phyloP scores from a whole-genome alignment of 2,797 vertebrate species.

The Aphelocoma californica region DNA sequence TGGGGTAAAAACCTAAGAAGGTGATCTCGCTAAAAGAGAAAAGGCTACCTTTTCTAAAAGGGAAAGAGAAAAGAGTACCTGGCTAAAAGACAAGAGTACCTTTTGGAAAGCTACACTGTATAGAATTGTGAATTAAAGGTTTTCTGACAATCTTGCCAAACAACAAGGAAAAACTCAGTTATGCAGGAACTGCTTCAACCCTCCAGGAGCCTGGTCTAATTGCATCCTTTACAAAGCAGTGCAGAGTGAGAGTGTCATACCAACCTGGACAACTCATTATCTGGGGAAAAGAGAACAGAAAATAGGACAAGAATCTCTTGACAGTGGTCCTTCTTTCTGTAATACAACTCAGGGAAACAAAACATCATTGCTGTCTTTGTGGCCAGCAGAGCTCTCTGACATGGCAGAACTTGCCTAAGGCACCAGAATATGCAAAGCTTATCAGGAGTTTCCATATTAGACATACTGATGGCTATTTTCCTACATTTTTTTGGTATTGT shows the following conservation, averaged over 20 bases:
- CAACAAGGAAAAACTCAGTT: neutral
- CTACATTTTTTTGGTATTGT: neutral
- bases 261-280: neutral
- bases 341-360: neutral
- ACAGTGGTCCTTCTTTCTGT: neutral
- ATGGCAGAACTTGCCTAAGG: neutral
- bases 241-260: neutral
- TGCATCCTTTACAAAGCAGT: neutral
- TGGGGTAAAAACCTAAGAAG: neutral
- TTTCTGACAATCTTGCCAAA: neutral
- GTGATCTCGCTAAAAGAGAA: neutral
- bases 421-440: neutral
- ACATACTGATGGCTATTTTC: neutral
- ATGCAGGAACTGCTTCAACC: neutral
- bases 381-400: neutral
- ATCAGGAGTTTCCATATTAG: neutral
- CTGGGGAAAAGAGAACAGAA: neutral
- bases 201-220: slow-evolving; percentile 3
- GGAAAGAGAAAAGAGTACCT: neutral
- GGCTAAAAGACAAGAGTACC: neutral
- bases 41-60: neutral
- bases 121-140: neutral
- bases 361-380: neutral
- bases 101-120: neutral
- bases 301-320: neutral